Evolutionary conservation across 2,797 vertebrate genomes (phyloP).

Genomic region (Moxostoma hubbsi): DNA sequence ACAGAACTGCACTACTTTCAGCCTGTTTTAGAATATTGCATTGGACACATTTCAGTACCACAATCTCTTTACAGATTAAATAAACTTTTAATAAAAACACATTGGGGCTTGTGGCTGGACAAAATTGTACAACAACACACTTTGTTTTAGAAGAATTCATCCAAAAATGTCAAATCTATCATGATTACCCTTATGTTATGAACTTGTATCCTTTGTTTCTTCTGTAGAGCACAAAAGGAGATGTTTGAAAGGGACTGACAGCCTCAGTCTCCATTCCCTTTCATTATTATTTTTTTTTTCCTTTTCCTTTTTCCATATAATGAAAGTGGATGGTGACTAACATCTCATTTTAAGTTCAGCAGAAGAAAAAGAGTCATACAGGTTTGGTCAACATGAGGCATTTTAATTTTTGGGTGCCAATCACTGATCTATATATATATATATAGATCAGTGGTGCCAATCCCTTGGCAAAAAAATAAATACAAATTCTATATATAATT

Average conservation of each 20-base stretch:
- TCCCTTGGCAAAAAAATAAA: too few species aligned
- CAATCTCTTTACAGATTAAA: background rate
- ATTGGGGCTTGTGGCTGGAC: background rate
- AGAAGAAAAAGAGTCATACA: too few species aligned
- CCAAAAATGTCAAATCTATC: background rate
- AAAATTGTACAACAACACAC: background rate
- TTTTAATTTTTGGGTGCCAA: too few species aligned
- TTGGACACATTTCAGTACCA: slow-evolving; percentile 6
- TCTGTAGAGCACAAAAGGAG: background rate
- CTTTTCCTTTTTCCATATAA: too few species aligned
- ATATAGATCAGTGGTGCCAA: too few species aligned
- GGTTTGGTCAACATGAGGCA: too few species aligned
- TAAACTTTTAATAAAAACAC: background rate
- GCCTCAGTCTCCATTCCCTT: background rate
- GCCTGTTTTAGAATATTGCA: slow-evolving; percentile 13
- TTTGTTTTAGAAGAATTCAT: background rate
- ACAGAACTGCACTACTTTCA: slow-evolving; percentile 15
- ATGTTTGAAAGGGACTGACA: background rate
- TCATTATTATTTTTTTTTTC: background rate
- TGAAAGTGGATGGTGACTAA: too few species aligned
- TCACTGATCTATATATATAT: too few species aligned
- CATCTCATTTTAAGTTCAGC: too few species aligned
- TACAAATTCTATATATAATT: too few species aligned
- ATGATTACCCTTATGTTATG: background rate
- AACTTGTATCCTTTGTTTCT: background rate